Evolutionary conservation across 2,113 vertebrate species (phyloP), one percentile per base, ranked within the genome.

Genomic region (Cyphomyrus discorhynchus): DNA sequence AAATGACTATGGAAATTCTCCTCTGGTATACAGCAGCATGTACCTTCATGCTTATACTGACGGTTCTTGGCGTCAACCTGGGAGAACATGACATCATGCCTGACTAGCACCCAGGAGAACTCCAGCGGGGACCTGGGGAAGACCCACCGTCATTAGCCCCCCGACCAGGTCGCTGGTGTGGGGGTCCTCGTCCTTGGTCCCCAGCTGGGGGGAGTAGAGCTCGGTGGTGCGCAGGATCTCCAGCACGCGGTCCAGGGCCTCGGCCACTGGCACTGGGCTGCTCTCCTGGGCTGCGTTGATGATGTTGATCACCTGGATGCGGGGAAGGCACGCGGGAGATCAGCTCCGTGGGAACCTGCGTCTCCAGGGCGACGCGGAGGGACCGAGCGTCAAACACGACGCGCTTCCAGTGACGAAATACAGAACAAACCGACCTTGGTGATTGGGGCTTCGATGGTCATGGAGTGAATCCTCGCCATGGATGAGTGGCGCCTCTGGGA

Each of bases 401-500:
- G 21, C 24, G 24, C 7, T 8, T 62, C 56, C 56, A n/a, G 24
- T 62, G 21, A n/a, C 52, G n/a, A 50, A 49, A 86, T 85, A 11
- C 24, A 46, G 42, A 80, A 88, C 19, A 85, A 87, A 91, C 92
- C 90, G 95, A 99, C 98, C 98, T 99, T 99, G 90, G 98, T 99
- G 94, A 99, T 99, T 90, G 98, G 98, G 11, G 98, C 98, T 93
- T 99, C 98, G 5, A 99, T 98, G 0, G 97, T 98, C 98, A 99
- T 98, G 91, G 98, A 99, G 94, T 99, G 98, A 92, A 99, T 98
- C 93, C 98, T 96, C 90, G 98, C 97, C 97, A 99, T 96, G 66
- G 98, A 99, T 35, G 98, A 99, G 94, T 98, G 97, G 56, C 98
- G 95, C 93, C 98, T 96, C 94, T 99, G 98, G 58, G 97, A 97